These are phyloP conservation scores for Philypnodon macrostomus DNA, from an alignment of 2,797 vertebrate genomes.

Conservation along the genomic window DNA sequence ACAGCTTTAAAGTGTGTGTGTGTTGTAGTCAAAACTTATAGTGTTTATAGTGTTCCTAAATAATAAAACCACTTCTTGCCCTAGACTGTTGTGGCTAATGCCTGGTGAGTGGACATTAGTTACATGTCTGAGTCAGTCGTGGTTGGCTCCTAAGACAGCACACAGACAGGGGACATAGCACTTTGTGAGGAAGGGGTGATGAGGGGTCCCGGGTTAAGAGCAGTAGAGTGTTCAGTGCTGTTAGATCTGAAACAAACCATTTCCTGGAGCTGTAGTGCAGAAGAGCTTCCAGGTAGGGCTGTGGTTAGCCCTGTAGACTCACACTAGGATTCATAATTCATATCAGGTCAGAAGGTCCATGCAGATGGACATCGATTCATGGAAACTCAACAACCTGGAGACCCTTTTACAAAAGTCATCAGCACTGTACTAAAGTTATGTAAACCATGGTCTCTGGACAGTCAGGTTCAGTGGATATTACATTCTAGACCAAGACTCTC, in stretches of 20 bases:
- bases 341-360: constrained; percentile 66
- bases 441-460: too few relatives aligned
- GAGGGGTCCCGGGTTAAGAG: constrained; percentile 78
- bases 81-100: too few relatives aligned
- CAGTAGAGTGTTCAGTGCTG: constrained; percentile 49
- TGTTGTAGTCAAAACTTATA: too few relatives aligned
- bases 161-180: constrained; percentile 62
- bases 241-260: constrained; percentile 60
- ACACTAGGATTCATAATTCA: constrained; percentile 78
- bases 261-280: constrained; percentile 69
- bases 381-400: constrained; percentile 47
- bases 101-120: too few relatives aligned
- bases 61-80: too few relatives aligned
- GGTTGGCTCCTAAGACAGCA: constrained; percentile 22
- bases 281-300: constrained; percentile 71
- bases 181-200: constrained; percentile 43
- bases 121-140: too few relatives aligned
- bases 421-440: too few relatives aligned
- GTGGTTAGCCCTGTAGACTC: constrained; percentile 63
- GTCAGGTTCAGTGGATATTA: too few relatives aligned
- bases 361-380: constrained; percentile 67
- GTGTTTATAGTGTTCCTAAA: too few relatives aligned
- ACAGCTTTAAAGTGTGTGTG: too few relatives aligned
- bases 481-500: too few relatives aligned
- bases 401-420: background rate